Base-by-base conservation (phyloP, 2,113 vertebrate genomes). In the Myotis brandtii region DNA sequence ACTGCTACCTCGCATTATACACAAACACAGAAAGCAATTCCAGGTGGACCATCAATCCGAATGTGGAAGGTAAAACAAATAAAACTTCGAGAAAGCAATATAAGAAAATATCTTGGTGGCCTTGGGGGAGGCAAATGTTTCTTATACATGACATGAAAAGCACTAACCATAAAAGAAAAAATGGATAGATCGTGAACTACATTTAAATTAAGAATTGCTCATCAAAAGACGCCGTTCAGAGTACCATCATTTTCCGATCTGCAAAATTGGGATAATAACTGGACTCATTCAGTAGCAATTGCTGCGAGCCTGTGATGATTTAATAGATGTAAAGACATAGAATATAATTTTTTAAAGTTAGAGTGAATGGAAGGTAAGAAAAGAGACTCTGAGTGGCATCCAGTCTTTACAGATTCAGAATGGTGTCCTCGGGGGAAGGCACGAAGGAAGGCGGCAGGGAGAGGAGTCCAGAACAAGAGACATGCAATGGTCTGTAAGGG, bases 361-460 rank as follows among this genome's bases (percentile, higher is more conserved):
- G 82, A 77, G 46, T 20, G 16, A 50, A 18, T 3, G 17, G 54
- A 46, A 62, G 5, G 62, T 25, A 46, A 76, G 46, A 23, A 40
- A 6, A 52, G 82, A 70, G 64, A 25, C 17, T 37, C 25, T 4
- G 17, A 46, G 34, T 0, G 20, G 30, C 52, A 37, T 5, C 73
- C 20, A 3, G 52, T 50, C 79, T 81, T 32, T 20, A 25, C 25
- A 12, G 64, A 69, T 43, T 43, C 43, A 27, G 40, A 52, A n/a
- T 3, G 1, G 56, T 2, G 27, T 11, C 2, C 2, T 10, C 5
- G 2, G 14, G 67, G 34, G 27, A 30, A 43, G 18, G 8, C 0
- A 2, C 2, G 4, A 10, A 1, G 54, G 27, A n/a, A 30, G 48
- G 80, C 12, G 0, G 2, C 23, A 46, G 52, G 21, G 2, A 1